These are phyloP conservation scores for Anabas testudineus DNA, from an alignment of 2,797 vertebrate genomes.

Conservation along the genomic window DNA sequence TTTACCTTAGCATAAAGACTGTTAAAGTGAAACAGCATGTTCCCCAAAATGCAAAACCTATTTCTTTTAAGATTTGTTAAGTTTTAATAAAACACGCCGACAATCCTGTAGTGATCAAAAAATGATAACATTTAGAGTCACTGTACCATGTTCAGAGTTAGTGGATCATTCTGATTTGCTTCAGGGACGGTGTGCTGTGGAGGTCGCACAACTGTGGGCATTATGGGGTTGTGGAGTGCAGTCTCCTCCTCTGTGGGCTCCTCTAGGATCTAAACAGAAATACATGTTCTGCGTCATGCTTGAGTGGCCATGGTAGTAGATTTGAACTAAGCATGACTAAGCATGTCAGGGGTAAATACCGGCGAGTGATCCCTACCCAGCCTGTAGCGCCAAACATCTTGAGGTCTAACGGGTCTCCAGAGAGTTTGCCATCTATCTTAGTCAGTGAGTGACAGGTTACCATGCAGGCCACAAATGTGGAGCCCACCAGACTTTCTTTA, in stretches of 20 bases:
- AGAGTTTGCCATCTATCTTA: conserved; percentile 94
- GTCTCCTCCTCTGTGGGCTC: conserved; percentile 98
- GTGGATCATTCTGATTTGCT: conserved; percentile 45
- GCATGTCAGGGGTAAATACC: background rate
- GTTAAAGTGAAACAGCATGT: background rate
- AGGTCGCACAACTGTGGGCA: conserved; percentile 96
- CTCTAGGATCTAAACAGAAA: conserved; percentile 88
- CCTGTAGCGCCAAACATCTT: conserved; percentile 98
- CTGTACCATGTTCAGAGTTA: conserved; percentile 88
- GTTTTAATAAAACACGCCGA: conserved; percentile 81
- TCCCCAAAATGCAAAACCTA: background rate
- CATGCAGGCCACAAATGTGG: conserved; percentile 93
- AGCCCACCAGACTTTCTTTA: conserved; percentile 86
- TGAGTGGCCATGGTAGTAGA: conserved; percentile 30
- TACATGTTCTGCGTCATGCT: conserved; percentile 4
- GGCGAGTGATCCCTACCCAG: conserved; percentile 86
- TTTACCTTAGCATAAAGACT: no score
- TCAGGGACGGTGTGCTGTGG: conserved; percentile 86
- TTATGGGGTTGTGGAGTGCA: conserved; percentile 93
- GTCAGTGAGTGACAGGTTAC: conserved; percentile 97
- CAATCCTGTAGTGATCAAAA: conserved; percentile 75
- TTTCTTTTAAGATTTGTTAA: background rate
- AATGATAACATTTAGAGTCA: background rate
- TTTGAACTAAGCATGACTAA: conserved; percentile 16
- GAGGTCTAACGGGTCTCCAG: conserved; percentile 97